Evolutionary conservation across 2,888 invertebrate species (phyloP), one percentile per base, ranked within the genome.

Genomic region (Acleris cristana): DNA sequence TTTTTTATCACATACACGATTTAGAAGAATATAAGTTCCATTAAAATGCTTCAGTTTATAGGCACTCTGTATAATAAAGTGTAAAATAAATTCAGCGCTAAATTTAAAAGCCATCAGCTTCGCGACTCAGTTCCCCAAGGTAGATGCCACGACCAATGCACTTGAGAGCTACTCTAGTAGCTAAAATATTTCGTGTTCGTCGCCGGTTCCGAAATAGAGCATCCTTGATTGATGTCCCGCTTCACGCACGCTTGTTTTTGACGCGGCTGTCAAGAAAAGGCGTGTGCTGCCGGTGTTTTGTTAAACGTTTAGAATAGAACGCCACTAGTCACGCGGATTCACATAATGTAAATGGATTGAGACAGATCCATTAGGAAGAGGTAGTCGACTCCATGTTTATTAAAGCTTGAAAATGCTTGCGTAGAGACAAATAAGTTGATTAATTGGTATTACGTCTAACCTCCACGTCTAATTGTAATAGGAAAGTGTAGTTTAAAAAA

Each of bases 211-310:
- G 84, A 89, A 90, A 91, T 89, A 88, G 85, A 84, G 80, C 66
- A 67, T 49, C 62, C 74, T 78, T 90, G 90, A 91, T 90, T 89
- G 90, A 91, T 90, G 89, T 85, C 80, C 78, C 79, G 85, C 84
- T 82, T 80, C 86, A 85, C 83, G 84, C 83, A 79, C 86, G 84
- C 81, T 85, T 81, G 87, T 86, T 87, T 89, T 86, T 90, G 91
- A 91, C 89, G 78, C 77, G 76, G 77, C 80, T 81, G 84, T 86
- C 85, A 85, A 84, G 87, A 82, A 84, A 86, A 83, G 85, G 84
- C 88, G 88, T 85, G 86, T 77, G 82, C 76, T 75, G 73, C 80
- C 78, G 76, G 73, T 73, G 74, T 78, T 85, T 86, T 87, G 86
- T 83, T 81, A 74, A 81, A 78, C 80, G 82, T 86, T 40, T 82